Percentiles rank a stretch among this genome's conserved stretches.
These are phyloP conservation scores for Crocallis elinguaria DNA, from an alignment of 2,888 invertebrate genomes.

Conservation along the genomic window DNA sequence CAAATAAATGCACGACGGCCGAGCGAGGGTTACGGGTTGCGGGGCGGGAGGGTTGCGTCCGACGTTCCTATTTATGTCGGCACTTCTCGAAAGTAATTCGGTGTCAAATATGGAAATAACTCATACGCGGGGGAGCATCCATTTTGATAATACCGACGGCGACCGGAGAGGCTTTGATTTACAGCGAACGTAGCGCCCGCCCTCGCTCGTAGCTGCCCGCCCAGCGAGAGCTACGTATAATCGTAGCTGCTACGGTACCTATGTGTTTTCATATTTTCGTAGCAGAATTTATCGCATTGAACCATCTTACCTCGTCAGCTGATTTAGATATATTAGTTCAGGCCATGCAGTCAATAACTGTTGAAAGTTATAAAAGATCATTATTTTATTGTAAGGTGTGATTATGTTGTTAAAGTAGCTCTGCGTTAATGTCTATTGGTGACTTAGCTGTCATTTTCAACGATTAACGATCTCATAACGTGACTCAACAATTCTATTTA, in stretches of 20 bases:
- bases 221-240: not conserved
- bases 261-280: not conserved
- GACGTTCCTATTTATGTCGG: slow-evolving; percentile 78
- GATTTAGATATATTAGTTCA: too few species aligned
- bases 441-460: too few species aligned
- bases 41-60: slow-evolving; percentile 45
- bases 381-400: too few species aligned
- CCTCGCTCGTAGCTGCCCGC: slow-evolving; percentile 37
- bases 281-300: too few species aligned
- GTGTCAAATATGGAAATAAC: slow-evolving; percentile 85
- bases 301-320: too few species aligned
- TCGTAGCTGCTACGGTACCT: not conserved
- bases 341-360: too few species aligned
- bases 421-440: too few species aligned
- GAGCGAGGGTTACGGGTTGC: slow-evolving; percentile 47
- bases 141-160: slow-evolving; percentile 83
- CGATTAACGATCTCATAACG: too few species aligned
- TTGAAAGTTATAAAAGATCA: too few species aligned
- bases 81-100: slow-evolving; percentile 85
- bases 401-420: too few species aligned
- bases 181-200: slow-evolving; percentile 55
- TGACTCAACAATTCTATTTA: too few species aligned
- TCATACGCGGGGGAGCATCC: slow-evolving; percentile 81
- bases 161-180: slow-evolving; percentile 79
- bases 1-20: slow-evolving; percentile 83